Base-by-base conservation (phyloP, 2,888 invertebrate genomes). In the Nasonia oneida region DNA sequence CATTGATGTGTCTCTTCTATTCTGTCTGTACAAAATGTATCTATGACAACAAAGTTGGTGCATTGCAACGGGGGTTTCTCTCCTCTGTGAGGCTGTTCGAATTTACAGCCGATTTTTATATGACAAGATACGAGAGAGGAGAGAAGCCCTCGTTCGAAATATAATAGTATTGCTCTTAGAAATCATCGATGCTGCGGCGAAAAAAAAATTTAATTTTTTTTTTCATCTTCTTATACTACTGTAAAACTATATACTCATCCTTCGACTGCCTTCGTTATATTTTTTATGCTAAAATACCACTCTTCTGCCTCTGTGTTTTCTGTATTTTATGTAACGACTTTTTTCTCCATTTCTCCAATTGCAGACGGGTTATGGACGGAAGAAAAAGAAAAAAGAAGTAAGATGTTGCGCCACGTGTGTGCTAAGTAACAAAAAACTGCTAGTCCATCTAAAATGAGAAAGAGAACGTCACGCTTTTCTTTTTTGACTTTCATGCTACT, bases 321-420 rank as follows among this genome's bases (percentile, higher is more conserved):
- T 91, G 90, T 93, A 91, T 93, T 89, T 90, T 93, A 92, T 93
- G 93, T 93, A 93, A 93, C 93, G 89, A 93, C 92, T 93, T 90
- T 91, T 89, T 93, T 93, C 93, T 93, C 91, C 92, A 91, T 93
- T 92, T 94, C 93, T 94, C 92, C 93, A 92, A 96, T 96, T 96
- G 95, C 96, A 96, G 96, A 96, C 95, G 95, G 96, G 96, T 96
- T 97, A 97, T 97, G 97, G 97, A 97, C 97, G 97, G 96, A 97
- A 97, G 97, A 98, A 97, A 97, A 97, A 97, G 97, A 97, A 97
- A 97, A 98, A 98, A 97, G 97, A 98, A 97, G 98, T 98, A 98
- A 98, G 98, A 97, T 95, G 92, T 93, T 93, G 91, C 91, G 93
- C 92, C 92, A 92, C 71, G 84, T 85, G 87, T 92, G 87, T 86